phyloP scores from a whole-genome alignment of 2,888 invertebrate species.

The Nephrotoma guestfalica region DNA sequence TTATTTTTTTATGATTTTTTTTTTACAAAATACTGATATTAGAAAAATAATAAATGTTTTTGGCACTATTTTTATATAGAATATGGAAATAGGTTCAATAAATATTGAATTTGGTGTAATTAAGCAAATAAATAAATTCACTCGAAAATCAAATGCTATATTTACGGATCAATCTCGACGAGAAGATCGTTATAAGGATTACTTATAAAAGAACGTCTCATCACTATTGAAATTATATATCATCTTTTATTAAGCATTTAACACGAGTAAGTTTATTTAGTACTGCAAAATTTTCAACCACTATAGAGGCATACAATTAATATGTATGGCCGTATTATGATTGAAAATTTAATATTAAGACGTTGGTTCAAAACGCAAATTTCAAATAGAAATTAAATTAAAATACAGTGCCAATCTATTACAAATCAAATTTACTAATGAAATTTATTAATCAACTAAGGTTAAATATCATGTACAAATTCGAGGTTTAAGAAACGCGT shows the following conservation, averaged over 20 bases:
- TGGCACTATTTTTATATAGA: background rate
- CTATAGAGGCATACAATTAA: background rate
- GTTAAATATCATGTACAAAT: too few species aligned
- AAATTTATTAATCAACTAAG: too few species aligned
- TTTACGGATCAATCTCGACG: background rate
- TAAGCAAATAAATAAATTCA: background rate
- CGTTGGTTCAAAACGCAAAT: too few species aligned
- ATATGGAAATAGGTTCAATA: background rate
- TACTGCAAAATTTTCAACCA: background rate
- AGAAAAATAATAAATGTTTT: background rate
- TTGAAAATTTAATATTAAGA: background rate
- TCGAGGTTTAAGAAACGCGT: too few species aligned
- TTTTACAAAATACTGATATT: background rate
- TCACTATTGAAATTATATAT: background rate
- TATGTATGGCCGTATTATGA: background rate
- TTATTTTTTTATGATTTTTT: background rate
- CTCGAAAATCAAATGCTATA: background rate
- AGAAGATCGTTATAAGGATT: background rate
- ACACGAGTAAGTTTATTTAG: background rate
- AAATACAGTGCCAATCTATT: too few species aligned
- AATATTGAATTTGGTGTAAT: background rate
- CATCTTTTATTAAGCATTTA: background rate
- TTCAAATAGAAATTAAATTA: too few species aligned
- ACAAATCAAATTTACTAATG: too few species aligned
- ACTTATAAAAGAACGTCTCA: background rate